Evolutionary conservation across 1,140 invertebrate genomes (phyloP).

Genomic region (Cardiocondyla obscurior): DNA sequence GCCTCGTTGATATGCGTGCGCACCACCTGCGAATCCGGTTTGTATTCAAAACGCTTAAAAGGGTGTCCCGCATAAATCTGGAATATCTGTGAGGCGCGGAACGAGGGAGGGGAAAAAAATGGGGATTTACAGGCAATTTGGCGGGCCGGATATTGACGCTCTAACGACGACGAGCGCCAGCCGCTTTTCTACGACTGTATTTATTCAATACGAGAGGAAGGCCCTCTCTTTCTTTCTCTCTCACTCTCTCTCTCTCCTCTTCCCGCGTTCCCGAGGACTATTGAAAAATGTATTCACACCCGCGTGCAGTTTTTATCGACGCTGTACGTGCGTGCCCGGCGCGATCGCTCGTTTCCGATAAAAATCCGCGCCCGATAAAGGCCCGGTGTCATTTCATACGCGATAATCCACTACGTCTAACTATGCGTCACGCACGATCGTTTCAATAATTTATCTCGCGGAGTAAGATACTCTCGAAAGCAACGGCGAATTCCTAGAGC

Average conservation of each 20-base stretch:
- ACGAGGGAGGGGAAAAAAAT: slow-evolving; percentile 37
- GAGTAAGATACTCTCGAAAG: background rate
- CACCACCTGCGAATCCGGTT: slow-evolving; percentile 62
- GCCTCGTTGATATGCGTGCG: slow-evolving; percentile 33
- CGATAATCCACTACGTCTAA: slow-evolving; percentile 43
- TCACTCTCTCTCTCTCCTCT: background rate
- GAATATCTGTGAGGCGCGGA: slow-evolving; percentile 25
- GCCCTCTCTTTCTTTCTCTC: background rate
- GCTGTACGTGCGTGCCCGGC: slow-evolving; percentile 16
- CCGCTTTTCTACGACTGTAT: background rate
- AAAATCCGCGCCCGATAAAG: slow-evolving; percentile 26
- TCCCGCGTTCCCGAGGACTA: background rate
- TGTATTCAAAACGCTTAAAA: slow-evolving; percentile 53
- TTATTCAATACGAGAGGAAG: slow-evolving; percentile 1
- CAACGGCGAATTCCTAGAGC: background rate
- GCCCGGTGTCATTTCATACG: slow-evolving; percentile 21
- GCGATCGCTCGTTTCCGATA: slow-evolving; percentile 10
- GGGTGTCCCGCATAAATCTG: slow-evolving; percentile 40
- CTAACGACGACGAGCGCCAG: slow-evolving; percentile 21
- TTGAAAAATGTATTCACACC: slow-evolving; percentile 23
- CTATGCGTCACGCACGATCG: slow-evolving; percentile 24
- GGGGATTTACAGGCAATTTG: slow-evolving; percentile 49
- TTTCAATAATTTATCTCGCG: background rate
- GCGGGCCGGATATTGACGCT: slow-evolving; percentile 29
- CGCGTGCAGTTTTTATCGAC: slow-evolving; percentile 39